Conservation (phyloP, 2,113 vertebrate genomes). For the Cinclus mexicanus region DNA sequence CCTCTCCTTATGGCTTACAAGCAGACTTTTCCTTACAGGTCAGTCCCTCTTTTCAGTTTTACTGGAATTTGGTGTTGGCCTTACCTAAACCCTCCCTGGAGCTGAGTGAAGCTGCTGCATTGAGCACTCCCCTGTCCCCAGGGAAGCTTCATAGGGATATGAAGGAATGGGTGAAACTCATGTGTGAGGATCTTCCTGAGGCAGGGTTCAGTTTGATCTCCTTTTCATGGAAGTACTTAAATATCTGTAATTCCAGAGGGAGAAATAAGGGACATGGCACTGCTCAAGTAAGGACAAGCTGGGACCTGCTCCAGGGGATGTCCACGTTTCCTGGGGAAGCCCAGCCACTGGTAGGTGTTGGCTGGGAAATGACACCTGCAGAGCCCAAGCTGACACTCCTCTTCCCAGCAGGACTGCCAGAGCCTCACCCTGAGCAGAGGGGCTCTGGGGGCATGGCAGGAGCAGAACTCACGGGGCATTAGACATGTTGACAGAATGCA, state of each 20-base stretch:
- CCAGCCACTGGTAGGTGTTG: not conserved
- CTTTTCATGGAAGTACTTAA: not conserved
- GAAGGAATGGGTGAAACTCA: not conserved
- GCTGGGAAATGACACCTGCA: not conserved
- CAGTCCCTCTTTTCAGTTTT: not conserved
- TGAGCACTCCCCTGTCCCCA: not conserved
- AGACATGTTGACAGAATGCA: not conserved
- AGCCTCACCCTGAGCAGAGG: fast-evolving
- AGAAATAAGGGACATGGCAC: not conserved
- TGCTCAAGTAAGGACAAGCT: not conserved
- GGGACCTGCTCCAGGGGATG: not conserved
- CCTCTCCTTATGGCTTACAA: not conserved
- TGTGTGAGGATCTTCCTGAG: not conserved
- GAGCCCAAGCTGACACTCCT: not conserved
- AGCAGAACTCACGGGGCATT: not conserved
- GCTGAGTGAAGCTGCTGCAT: not conserved
- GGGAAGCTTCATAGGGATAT: not conserved
- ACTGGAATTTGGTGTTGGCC: not conserved
- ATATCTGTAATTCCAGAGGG: not conserved
- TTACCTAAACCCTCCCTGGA: not conserved
- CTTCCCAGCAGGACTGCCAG: not conserved
- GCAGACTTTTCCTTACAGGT: not conserved
- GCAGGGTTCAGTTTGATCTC: not conserved
- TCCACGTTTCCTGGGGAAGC: not conserved
- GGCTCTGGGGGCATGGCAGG: not conserved